Percentiles rank a stretch among this genome's conserved stretches.
Conservation (phyloP, 1,140 invertebrate species). For the Drosophila sproati region DNA sequence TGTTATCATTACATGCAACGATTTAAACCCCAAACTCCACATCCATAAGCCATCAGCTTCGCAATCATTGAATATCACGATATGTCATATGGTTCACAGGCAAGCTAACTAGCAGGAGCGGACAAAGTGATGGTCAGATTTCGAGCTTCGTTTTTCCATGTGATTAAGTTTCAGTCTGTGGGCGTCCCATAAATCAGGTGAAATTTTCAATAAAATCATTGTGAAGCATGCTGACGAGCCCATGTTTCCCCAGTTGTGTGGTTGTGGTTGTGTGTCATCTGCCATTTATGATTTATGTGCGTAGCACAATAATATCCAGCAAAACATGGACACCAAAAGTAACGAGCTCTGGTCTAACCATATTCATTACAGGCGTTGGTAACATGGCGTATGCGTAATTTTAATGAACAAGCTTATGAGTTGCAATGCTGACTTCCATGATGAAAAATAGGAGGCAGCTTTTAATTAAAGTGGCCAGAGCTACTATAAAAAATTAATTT, state of each 20-base stretch:
- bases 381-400: constrained; percentile 49
- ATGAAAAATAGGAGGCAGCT: constrained; percentile 17
- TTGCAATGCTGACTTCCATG: background rate
- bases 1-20: constrained; percentile 47
- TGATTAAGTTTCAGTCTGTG: constrained; percentile 50
- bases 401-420: constrained; percentile 42
- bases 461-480: constrained; percentile 67
- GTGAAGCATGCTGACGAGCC: constrained; percentile 58
- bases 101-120: background rate
- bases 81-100: constrained; percentile 26
- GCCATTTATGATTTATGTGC: constrained; percentile 62
- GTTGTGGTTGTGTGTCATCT: constrained; percentile 21
- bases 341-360: constrained; percentile 22
- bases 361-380: constrained; percentile 41
- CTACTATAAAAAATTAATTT: constrained; percentile 25
- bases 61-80: constrained; percentile 56
- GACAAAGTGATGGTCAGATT: constrained; percentile 34
- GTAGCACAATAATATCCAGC: constrained; percentile 51
- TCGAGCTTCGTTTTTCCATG: constrained; percentile 46
- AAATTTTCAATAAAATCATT: constrained; percentile 68
- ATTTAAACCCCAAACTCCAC: constrained; percentile 11
- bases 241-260: constrained; percentile 20
- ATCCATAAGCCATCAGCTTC: background rate
- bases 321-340: constrained; percentile 36
- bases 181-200: constrained; percentile 62